phyloP scores from a whole-genome alignment of 1,140 invertebrate species.

The Cotesia typhae region DNA sequence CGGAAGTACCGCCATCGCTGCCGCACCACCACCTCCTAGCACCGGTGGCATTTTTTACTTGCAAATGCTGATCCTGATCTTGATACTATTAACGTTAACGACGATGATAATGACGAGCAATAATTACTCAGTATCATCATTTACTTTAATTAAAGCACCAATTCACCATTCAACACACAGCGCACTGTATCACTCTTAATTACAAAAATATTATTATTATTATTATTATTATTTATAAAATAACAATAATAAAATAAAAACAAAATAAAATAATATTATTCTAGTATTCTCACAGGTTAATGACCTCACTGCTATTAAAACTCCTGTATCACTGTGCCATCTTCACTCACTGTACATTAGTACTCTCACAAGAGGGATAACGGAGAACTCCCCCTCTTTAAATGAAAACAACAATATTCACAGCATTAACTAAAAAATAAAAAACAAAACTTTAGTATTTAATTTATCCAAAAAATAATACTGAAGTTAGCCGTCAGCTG shows the following conservation, averaged over 20 bases:
- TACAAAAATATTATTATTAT: background rate
- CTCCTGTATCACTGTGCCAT: constrained; percentile 34
- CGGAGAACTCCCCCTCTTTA: constrained; percentile 16
- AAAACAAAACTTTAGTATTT: too few species aligned
- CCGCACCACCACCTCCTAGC: constrained; percentile 63
- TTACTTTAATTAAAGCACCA: background rate
- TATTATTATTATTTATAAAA: background rate
- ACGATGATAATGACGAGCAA: background rate
- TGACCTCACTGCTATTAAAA: constrained; percentile 24
- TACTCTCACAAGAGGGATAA: constrained; percentile 23
- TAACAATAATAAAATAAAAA: background rate
- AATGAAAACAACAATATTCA: background rate
- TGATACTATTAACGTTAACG: background rate
- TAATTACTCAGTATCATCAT: constrained; percentile 17
- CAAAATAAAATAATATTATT: constrained; percentile 7
- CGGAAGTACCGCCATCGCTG: constrained; percentile 65
- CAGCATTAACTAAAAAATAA: background rate
- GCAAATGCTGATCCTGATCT: background rate
- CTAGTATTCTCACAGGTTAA: constrained; percentile 26
- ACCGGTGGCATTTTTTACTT: constrained; percentile 60
- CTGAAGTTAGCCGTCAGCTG: too few species aligned
- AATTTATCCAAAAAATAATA: too few species aligned
- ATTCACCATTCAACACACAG: background rate
- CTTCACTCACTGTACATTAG: constrained; percentile 26
- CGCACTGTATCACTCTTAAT: too few species aligned